Base-by-base conservation (phyloP, 2,888 invertebrate species). In the Rhyacophila evoluta region DNA sequence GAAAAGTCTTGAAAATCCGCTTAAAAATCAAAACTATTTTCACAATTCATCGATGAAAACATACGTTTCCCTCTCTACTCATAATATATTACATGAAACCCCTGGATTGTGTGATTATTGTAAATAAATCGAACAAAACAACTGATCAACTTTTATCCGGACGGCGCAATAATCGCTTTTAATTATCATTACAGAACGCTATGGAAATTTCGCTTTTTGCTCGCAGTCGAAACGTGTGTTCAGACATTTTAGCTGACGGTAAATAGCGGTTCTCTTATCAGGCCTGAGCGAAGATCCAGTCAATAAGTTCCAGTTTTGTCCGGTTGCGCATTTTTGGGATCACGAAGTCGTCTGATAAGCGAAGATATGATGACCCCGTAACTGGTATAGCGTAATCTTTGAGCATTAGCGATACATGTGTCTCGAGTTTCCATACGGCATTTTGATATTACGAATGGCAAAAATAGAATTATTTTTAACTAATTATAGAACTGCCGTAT, bases 271-370 rank as follows among this genome's bases (percentile, higher is more conserved):
- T 82, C 83, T 78, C 83, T 83, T 84, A 85, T 84, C 84, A 84
- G 84, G 83, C 28, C 27, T 11, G 83, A 84, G 84, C 85, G 84
- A 83, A 84, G 84, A 84, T 84, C 84, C 84, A 85, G 85, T 86
- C 85, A 85, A 85, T 85, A 84, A 77, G 70, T 88, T 87, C 91
- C 87, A 87, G 92, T 90, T 89, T 88, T 87, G 89, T 89, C 92
- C 88, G 85, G 91, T 87, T 85, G 82, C 85, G 86, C 87, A 88
- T 90, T 88, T 90, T 89, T 87, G 87, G 88, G 91, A 90, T 91
- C 91, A 91, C 89, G 88, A 90, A 91, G 91, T 91, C 89, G 74
- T n/a, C 86, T 87, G 89, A 89, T 89, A 89, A 84, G 33, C 55
- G 36, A 83, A 84, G 76, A 74, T 85, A 77, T 86, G 68, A 84